Evolutionary conservation across 2,797 vertebrate species (phyloP).

Genomic region (Phrynocephalus forsythii): DNA sequence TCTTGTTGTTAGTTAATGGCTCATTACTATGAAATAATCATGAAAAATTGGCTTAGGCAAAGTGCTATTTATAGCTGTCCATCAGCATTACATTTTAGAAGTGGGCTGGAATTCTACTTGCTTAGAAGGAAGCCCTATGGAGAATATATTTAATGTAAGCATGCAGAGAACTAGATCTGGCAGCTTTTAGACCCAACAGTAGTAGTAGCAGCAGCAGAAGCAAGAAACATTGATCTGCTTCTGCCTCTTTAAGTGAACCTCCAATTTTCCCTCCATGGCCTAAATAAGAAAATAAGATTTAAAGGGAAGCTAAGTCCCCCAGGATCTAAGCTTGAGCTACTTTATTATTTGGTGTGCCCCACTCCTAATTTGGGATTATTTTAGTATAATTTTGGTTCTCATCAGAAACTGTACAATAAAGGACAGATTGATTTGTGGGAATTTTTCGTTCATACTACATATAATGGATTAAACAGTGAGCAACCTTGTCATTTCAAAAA

Average conservation of each 20-base stretch:
- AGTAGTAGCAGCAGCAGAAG: too few relatives aligned
- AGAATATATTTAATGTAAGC: not conserved
- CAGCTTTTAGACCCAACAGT: not conserved
- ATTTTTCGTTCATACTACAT: constrained; percentile 44
- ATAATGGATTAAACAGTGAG: constrained; percentile 58
- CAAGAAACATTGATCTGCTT: constrained; percentile 49
- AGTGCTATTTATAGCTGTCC: constrained; percentile 46
- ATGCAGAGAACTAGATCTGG: not conserved
- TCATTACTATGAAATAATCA: constrained; percentile 36
- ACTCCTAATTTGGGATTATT: constrained; percentile 56
- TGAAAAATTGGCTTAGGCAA: constrained; percentile 54
- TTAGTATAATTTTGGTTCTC: constrained; percentile 55
- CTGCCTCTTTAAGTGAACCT: constrained; percentile 60
- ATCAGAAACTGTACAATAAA: constrained; percentile 55
- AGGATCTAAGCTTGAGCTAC: constrained; percentile 51
- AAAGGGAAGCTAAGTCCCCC: constrained; percentile 8
- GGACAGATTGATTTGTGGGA: constrained; percentile 53
- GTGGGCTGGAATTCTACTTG: not conserved
- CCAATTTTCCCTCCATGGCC: too few relatives aligned
- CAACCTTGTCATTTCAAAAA: constrained; percentile 58
- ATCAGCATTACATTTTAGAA: constrained; percentile 1
- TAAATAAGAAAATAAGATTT: constrained; percentile 52
- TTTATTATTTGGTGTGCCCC: constrained; percentile 48
- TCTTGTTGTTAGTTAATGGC: not conserved
- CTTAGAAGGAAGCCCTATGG: not conserved